Evolutionary conservation across 1,140 invertebrate genomes (phyloP).

Genomic region (Leptestheria dahalacensis): DNA sequence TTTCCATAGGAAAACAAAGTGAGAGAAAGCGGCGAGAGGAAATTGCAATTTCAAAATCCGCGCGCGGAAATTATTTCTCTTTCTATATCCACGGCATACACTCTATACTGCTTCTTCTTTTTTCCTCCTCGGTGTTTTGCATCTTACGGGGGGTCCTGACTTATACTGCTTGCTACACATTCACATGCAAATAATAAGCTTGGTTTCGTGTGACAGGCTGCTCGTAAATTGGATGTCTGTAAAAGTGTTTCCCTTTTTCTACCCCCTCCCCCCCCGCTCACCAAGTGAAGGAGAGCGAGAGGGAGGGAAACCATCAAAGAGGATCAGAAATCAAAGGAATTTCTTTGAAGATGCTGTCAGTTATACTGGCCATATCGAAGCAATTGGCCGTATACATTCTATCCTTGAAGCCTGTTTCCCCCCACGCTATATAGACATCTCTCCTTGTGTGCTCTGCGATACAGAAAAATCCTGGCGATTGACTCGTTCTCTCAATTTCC

Average conservation of each 20-base stretch:
- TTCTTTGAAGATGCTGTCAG: background rate
- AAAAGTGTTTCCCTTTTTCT: background rate
- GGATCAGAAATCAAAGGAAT: background rate
- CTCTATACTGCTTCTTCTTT: too few species aligned
- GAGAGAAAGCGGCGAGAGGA: background rate
- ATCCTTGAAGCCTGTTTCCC: too few species aligned
- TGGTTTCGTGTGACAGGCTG: background rate
- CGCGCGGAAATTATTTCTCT: background rate
- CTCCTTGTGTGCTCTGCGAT: too few species aligned
- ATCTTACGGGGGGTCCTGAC: too few species aligned
- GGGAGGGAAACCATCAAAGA: background rate
- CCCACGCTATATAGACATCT: too few species aligned
- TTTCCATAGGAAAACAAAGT: background rate
- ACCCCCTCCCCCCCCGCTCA: too few species aligned
- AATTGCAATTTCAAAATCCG: background rate
- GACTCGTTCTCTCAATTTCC: too few species aligned
- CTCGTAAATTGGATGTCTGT: background rate
- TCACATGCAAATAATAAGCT: background rate
- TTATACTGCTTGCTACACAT: background rate
- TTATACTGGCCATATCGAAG: background rate
- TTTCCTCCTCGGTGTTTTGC: too few species aligned
- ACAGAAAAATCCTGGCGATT: too few species aligned
- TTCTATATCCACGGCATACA: too few species aligned
- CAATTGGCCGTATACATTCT: background rate
- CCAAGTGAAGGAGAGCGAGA: too few species aligned